Conservation (phyloP, 1,140 invertebrate genomes). For the Alviniconcha marisindica region DNA sequence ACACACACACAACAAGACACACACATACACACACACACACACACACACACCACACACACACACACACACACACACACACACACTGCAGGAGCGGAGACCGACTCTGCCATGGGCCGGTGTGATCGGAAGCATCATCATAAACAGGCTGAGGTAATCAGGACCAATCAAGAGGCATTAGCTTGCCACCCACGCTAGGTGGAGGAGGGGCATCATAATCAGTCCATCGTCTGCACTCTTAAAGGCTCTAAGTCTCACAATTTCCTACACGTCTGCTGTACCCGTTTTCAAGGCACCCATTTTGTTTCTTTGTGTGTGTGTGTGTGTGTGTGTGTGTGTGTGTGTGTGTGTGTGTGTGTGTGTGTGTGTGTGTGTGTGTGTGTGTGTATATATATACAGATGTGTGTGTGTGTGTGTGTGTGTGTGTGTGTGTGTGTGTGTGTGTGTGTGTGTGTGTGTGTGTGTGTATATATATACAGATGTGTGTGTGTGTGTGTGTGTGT, state of each 20-base stretch:
- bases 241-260: neutral
- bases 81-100: no score
- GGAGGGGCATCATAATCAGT: neutral
- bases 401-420: conserved; percentile 11
- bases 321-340: conserved; percentile 5
- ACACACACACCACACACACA: neutral
- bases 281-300: neutral
- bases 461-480: neutral
- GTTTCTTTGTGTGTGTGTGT: neutral
- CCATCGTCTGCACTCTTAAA: neutral
- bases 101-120: no score
- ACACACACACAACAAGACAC: neutral
- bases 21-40: neutral
- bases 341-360: conserved; percentile 18
- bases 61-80: neutral
- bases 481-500: conserved; percentile 15
- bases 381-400: neutral
- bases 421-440: conserved; percentile 21
- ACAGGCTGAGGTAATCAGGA: no score
- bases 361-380: conserved; percentile 25
- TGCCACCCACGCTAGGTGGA: no score
- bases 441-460: conserved; percentile 21
- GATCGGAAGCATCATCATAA: no score
- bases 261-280: neutral
- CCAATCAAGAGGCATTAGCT: no score